These are phyloP conservation scores for Microcebus griseorufus DNA, from an alignment of 2,113 vertebrate species.

Conservation along the genomic window DNA sequence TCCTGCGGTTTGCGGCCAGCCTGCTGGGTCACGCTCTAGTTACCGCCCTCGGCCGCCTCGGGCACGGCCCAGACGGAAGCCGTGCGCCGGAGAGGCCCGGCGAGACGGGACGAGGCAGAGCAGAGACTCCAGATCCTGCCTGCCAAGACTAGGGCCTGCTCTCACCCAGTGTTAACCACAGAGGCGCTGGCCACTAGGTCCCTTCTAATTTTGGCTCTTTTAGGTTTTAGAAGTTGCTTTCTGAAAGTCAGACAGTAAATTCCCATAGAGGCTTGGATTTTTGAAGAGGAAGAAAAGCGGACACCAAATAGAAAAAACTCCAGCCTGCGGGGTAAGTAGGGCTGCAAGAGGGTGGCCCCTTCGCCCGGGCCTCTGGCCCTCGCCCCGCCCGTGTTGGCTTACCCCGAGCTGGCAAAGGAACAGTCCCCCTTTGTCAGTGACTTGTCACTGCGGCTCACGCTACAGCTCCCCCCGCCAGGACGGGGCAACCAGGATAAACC, in stretches of 20 bases:
- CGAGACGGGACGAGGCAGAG: background rate
- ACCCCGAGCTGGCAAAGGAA: background rate
- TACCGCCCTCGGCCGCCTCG: background rate
- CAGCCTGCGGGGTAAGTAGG: accelerated
- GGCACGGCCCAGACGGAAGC: background rate
- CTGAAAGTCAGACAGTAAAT: background rate
- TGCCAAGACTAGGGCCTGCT: accelerated
- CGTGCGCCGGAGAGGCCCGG: background rate
- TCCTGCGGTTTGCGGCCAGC: background rate
- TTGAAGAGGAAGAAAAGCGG: background rate
- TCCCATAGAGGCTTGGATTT: background rate
- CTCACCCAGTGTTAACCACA: background rate
- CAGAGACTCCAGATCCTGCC: background rate
- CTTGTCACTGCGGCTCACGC: background rate
- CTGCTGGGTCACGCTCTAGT: background rate
- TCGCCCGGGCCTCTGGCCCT: background rate
- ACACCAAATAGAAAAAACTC: background rate
- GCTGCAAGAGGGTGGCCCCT: background rate
- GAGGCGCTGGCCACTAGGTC: background rate
- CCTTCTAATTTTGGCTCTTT: background rate
- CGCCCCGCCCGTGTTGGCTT: accelerated
- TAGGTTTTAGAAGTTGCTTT: background rate
- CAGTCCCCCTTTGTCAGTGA: too few species aligned
- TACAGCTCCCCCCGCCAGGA: background rate
- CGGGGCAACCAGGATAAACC: background rate